Evolutionary conservation across 2,888 invertebrate genomes (phyloP), one percentile per base, ranked within the genome.

Genomic region (Lysandra coridon): DNA sequence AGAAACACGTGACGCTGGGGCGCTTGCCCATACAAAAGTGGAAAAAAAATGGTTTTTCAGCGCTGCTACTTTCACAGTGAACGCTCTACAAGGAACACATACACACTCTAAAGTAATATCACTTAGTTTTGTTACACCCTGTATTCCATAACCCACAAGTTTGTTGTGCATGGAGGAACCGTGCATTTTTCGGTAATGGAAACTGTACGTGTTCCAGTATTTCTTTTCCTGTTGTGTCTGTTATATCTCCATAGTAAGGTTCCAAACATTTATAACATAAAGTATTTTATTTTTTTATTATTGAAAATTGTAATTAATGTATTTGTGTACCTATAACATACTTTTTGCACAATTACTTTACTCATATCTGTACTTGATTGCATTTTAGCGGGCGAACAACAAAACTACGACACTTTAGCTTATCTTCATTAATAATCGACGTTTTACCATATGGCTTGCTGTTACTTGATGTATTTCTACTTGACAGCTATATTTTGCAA

Each of bases 341-440:
- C 30, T 37, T 69, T 37, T 33, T 33, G 69, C 33, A 37, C 14
- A 14, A 17, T 33, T 69, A 37, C 14, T 33, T 14, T 69, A 37
- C 69, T 69, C 33, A 69, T 69, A 69, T 69, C 69, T 69, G 69
- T 37, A 69, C 69, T 37, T 37, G 33, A 69, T 69, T 69, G 69
- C 69, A 69, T 69, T 69, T 69, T 69, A 69, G 4, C 69, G 14
- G 69, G 30, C 33, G 69, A 37, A 69, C 33, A 69, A 69, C 33
- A 69, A 69, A 69, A 69, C 69, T 69, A 69, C 69, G 33, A 69
- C 5, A 37, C 37, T 37, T 69, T 17, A 64, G 69, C 33, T 69
- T 69, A 69, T 69, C 64, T 64, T 30, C 69, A 69, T 37, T 69
- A 69, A 33, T 69, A 37, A 69, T 69, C 69, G 69, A 69, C 69